Evolutionary conservation across 2,113 vertebrate genomes (phyloP).

Genomic region (Gavia stellata): DNA sequence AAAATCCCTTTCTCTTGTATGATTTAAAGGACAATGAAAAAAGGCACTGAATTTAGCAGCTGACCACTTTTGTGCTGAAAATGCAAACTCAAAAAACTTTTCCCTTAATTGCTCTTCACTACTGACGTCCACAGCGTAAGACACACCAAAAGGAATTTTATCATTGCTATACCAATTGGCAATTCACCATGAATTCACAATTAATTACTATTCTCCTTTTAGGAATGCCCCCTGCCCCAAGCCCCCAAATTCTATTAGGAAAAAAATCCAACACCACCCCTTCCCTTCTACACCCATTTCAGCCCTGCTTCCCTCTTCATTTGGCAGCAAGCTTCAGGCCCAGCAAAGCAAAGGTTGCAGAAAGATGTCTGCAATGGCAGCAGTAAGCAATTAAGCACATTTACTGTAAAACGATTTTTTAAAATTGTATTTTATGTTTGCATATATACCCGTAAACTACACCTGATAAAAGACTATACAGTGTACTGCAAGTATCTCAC

Average conservation of each 20-base stretch:
- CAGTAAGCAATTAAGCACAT: not conserved
- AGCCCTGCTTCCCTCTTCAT: not conserved
- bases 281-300: not conserved
- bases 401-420: not conserved
- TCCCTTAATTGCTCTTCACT: not conserved
- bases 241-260: not conserved
- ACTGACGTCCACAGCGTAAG: not conserved
- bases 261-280: not conserved
- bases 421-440: not conserved
- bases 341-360: not conserved
- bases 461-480: not conserved
- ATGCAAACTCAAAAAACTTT: not conserved
- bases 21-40: not conserved
- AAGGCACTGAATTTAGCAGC: not conserved
- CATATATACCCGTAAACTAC: not conserved
- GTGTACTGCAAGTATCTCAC: not conserved
- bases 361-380: not conserved
- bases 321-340: not conserved
- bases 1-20: not conserved
- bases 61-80: not conserved
- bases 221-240: accelerated
- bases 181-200: not conserved
- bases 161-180: not conserved
- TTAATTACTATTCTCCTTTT: not conserved
- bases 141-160: not conserved